Evolutionary conservation across 2,888 invertebrate species (phyloP).

Genomic region (Aleiodes leptofemur): DNA sequence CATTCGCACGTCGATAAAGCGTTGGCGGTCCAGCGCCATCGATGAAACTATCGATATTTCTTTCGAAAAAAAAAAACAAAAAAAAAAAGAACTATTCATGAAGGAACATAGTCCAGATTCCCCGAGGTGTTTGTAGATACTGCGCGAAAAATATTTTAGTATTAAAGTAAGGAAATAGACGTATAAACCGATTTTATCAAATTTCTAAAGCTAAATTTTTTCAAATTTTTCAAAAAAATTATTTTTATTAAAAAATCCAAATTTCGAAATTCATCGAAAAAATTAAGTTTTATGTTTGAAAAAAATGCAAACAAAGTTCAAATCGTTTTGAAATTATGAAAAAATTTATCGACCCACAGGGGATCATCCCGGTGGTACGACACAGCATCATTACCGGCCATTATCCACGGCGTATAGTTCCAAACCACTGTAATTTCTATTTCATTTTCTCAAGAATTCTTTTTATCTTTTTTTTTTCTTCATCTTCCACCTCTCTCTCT

Average conservation of each 20-base stretch:
- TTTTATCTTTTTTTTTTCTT: conserved; percentile 43
- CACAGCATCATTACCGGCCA: conserved; percentile 64
- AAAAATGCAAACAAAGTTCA: conserved; percentile 47
- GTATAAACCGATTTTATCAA: no score
- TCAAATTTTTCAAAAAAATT: no score
- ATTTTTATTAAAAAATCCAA: no score
- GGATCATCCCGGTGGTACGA: conserved; percentile 48
- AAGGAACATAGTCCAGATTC: no score
- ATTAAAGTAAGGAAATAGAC: no score
- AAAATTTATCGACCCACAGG: conserved; percentile 25
- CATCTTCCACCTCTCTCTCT: conserved; percentile 31
- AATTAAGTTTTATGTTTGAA: no score
- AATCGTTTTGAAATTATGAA: conserved; percentile 45
- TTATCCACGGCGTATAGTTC: conserved; percentile 59
- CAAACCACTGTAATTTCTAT: conserved; percentile 70
- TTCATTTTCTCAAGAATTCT: conserved; percentile 64
- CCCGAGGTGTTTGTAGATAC: no score
- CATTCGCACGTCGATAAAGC: conserved; percentile 66
- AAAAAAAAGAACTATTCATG: no score
- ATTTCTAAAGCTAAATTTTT: no score
- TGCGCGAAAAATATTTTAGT: no score
- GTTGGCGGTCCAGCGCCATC: conserved; percentile 45
- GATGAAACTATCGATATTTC: conserved; percentile 41
- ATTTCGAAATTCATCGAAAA: no score
- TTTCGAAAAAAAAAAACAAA: no score